Evolutionary conservation across 2,888 invertebrate species (phyloP), one percentile per base, ranked within the genome.

Genomic region (Hypercompe scribonia): DNA sequence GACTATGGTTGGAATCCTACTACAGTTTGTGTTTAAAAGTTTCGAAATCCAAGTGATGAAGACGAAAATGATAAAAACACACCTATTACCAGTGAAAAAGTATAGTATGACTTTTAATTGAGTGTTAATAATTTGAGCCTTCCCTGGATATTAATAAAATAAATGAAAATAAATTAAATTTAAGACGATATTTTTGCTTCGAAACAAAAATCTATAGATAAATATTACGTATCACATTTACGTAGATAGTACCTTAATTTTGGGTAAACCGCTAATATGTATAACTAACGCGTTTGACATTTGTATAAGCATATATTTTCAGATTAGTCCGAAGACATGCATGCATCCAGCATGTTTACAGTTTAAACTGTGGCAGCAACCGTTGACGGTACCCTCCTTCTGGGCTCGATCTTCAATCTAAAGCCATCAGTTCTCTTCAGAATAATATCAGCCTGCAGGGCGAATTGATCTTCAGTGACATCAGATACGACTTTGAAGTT

Each of bases 351-450:
- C 31, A 31, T 46, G 11, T 61, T 61, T 61, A 46, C 63, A 64
- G 34, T 68, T 69, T 70, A 76, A 63, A 68, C 70, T 15, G 68
- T 66, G 76, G 77, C 77, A 72, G 79, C 80, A 31, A 78, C 71
- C 15, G 70, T 69, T 15, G 81, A 81, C 15, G 91, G 87, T 3
- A 89, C 85, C 73, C 91, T 77, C 8, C 34, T 39, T 83, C 98
- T 96, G 0, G 97, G 97, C 87, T 97, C 97, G 70, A 98, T 92
- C 81, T 94, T 96, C 70, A 98, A 95, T 82, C 96, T 96, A 91
- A 98, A 98, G 5, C 98, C 98, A 76, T 98, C 97, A 65, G 96
- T 96, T 76, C 98, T 96, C 92, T 98, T 98, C 71, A 98, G 90
- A 77, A 98, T 98, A 82, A 98, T 97, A 86, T 98, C 98, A 42